A percentile compares a stretch with the other conserved stretches of the same genome.
Evolutionary conservation across 1,140 invertebrate genomes (phyloP).

Genomic region (Nasonia longicornis): DNA sequence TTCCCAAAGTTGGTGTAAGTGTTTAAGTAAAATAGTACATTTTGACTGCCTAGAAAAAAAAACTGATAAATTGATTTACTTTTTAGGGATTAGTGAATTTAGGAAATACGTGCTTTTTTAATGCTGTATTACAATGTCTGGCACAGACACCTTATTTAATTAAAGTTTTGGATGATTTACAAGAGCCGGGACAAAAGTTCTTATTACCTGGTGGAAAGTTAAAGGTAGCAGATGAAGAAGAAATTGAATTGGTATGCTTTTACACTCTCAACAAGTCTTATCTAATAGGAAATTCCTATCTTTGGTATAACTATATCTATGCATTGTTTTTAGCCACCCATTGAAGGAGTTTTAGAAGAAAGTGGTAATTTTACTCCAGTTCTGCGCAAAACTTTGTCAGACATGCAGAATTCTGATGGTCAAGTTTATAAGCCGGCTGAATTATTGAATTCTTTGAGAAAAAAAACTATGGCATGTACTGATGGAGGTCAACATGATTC

Average conservation of each 20-base stretch:
- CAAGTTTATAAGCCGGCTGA: constrained; percentile 78
- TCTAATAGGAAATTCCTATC: constrained; percentile 43
- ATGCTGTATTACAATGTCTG: constrained; percentile 93
- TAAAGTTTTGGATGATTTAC: constrained; percentile 78
- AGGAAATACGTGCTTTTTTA: constrained; percentile 97
- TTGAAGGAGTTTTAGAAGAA: constrained; percentile 77
- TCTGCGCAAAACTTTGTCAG: constrained; percentile 60
- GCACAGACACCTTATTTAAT: constrained; percentile 87
- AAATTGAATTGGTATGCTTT: constrained; percentile 62
- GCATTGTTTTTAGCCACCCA: constrained; percentile 68
- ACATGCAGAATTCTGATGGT: constrained; percentile 66
- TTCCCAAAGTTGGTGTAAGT: constrained; percentile 57
- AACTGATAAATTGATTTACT: constrained; percentile 27
- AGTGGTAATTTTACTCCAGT: constrained; percentile 74
- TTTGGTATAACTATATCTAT: background rate
- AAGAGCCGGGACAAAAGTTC: constrained; percentile 77
- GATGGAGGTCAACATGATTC: constrained; percentile 97
- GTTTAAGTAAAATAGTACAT: constrained; percentile 8
- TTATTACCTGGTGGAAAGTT: constrained; percentile 77
- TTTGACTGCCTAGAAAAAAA: background rate
- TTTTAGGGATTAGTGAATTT: constrained; percentile 83
- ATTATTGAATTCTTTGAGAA: constrained; percentile 81
- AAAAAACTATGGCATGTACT: constrained; percentile 85
- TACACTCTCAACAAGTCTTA: constrained; percentile 39
- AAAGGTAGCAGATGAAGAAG: constrained; percentile 68